phyloP scores from a whole-genome alignment of 2,113 vertebrate species.

The Tamias sibiricus region DNA sequence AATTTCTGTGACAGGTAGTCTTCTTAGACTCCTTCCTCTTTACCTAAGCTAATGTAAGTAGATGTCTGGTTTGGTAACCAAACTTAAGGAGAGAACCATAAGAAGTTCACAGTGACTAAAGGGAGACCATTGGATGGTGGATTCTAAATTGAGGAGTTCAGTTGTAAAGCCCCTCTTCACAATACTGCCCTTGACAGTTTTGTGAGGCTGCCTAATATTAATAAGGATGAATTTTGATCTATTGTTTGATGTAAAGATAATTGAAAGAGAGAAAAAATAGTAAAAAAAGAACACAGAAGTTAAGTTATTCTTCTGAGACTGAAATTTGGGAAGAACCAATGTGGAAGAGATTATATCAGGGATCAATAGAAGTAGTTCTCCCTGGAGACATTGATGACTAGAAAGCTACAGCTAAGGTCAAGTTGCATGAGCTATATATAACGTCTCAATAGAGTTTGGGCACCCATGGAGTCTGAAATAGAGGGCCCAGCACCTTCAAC shows the following conservation, averaged over 20 bases:
- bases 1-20: background rate
- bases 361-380: background rate
- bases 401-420: background rate
- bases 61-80: background rate
- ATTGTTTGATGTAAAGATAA: background rate
- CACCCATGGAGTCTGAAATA: background rate
- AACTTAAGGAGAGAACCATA: background rate
- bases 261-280: background rate
- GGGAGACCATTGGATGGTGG: background rate
- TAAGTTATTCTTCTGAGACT: conserved; percentile 22
- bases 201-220: background rate
- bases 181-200: background rate
- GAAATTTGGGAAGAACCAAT: background rate
- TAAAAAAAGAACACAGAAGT: background rate
- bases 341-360: background rate
- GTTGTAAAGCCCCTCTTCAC: background rate
- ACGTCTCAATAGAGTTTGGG: background rate
- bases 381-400: background rate
- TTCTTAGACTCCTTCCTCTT: background rate
- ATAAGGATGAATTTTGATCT: background rate
- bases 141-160: background rate
- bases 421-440: background rate
- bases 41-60: background rate
- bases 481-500: background rate
- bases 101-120: background rate